Percentiles rank a stretch among this genome's conserved stretches.
phyloP scores from a whole-genome alignment of 2,888 invertebrate species.

The Sclerodermus sp. region DNA sequence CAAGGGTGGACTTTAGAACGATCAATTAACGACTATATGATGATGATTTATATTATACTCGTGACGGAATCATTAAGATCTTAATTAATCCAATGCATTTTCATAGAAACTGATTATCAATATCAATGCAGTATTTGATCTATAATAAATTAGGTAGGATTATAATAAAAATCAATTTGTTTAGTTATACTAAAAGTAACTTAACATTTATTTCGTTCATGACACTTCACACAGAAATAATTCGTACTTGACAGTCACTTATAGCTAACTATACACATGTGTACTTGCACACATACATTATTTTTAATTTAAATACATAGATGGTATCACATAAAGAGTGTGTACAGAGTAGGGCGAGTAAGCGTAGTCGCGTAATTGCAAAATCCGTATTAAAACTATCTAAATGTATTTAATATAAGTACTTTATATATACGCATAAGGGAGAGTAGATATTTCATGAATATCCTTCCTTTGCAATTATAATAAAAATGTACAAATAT shows the following conservation, averaged over 20 bases:
- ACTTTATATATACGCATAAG: neutral
- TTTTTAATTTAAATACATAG: slow-evolving; percentile 24
- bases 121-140: neutral
- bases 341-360: slow-evolving; percentile 27
- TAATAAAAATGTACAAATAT: too few species aligned
- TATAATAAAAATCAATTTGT: too few species aligned
- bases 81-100: neutral
- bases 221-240: slow-evolving; percentile 2
- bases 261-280: neutral
- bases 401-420: neutral
- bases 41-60: slow-evolving; percentile 33
- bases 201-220: neutral
- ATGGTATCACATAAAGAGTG: slow-evolving; percentile 30
- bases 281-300: slow-evolving; percentile 10
- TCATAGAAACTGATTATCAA: neutral
- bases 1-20: slow-evolving; percentile 32
- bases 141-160: too few species aligned
- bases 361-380: slow-evolving; percentile 25
- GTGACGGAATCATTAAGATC: slow-evolving; percentile 37
- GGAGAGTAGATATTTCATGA: neutral
- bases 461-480: too few species aligned
- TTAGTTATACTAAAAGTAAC: too few species aligned
- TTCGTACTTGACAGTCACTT: neutral
- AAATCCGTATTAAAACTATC: neutral
- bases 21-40: slow-evolving; percentile 39